Base-by-base conservation (phyloP, 2,888 invertebrate species). In the Eumacrocentrus americanus region DNA sequence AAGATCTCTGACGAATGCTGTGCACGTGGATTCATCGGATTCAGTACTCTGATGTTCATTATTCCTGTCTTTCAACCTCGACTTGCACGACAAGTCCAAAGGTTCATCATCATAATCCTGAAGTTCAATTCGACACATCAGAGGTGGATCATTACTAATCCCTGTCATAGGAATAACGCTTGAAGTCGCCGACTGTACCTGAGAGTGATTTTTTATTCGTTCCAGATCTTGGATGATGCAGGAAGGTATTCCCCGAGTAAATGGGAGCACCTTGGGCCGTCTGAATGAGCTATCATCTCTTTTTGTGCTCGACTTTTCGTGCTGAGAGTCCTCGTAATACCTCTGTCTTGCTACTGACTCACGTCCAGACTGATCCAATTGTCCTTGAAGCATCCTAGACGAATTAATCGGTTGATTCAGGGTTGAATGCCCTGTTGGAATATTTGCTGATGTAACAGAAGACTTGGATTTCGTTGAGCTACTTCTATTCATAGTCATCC, bases 41-140 rank as follows among this genome's bases (percentile, higher is more conserved):
- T n/a, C n/a, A n/a, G n/a, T n/a, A n/a, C n/a, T n/a, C n/a, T n/a
- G n/a, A n/a, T n/a, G n/a, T n/a, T n/a, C n/a, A n/a, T n/a, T n/a
- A n/a, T n/a, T n/a, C n/a, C n/a, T n/a, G n/a, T n/a, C n/a, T n/a
- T n/a, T n/a, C n/a, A n/a, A n/a, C n/a, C n/a, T n/a, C n/a, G n/a
- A n/a, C n/a, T n/a, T n/a, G n/a, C n/a, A n/a, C n/a, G 65, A 58
- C 16, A 61, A 16, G 38, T 65, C 65, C 9, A 65, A 44, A 44
- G 60, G 65, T 23, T 56, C 22, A 9, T 60, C 60, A 5, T 62
- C 38, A 34, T 14, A 2, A 3, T 7, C 0, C 20, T 42, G 18
- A 42, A 42, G n/a, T 9, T 42, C 11, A 3, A 1, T 42, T 14
- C 38, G 3, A 1, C 7, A 18, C 16, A 20, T 9, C 20, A n/a